These are phyloP conservation scores for Ligdia adustata DNA, from an alignment of 2,888 invertebrate genomes.

Conservation along the genomic window DNA sequence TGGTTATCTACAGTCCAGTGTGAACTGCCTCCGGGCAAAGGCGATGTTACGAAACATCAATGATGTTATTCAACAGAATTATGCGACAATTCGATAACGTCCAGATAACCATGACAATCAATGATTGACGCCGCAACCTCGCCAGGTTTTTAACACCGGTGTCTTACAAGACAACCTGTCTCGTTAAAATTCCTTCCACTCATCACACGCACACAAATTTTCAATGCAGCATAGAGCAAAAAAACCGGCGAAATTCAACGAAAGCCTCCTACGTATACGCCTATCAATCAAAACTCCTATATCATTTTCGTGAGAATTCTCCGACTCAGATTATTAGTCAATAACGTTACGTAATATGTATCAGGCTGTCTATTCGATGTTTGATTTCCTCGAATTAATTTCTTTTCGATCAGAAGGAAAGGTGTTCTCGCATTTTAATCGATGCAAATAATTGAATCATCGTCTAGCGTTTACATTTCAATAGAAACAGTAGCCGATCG, in stretches of 20 bases:
- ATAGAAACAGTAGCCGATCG: conserved; percentile 55
- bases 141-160: conserved; percentile 42
- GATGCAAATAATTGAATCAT: conserved; percentile 50
- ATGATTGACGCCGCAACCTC: conserved; percentile 43
- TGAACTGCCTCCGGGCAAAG: conserved; percentile 21
- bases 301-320: conserved; percentile 48
- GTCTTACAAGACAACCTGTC: conserved; percentile 49
- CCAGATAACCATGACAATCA: conserved; percentile 53
- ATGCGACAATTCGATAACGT: conserved; percentile 57
- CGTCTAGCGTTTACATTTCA: conserved; percentile 39
- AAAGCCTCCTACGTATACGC: conserved; percentile 43
- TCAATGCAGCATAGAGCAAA: conserved; percentile 22
- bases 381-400: conserved; percentile 40
- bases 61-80: conserved; percentile 65
- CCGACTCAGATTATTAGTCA: conserved; percentile 40
- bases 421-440: conserved; percentile 41
- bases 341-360: conserved; percentile 41
- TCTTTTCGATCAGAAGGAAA: conserved; percentile 45
- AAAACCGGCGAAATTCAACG: conserved; percentile 49
- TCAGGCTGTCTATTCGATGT: conserved; percentile 28
- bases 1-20: conserved; percentile 29
- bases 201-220: conserved; percentile 18
- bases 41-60: conserved; percentile 50
- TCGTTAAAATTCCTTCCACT: conserved; percentile 52
- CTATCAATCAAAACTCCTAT: conserved; percentile 49